Percentiles rank a stretch among this genome's conserved stretches.
phyloP scores from a whole-genome alignment of 2,113 vertebrate species.

The Cyanoramphus novaezelandiae region DNA sequence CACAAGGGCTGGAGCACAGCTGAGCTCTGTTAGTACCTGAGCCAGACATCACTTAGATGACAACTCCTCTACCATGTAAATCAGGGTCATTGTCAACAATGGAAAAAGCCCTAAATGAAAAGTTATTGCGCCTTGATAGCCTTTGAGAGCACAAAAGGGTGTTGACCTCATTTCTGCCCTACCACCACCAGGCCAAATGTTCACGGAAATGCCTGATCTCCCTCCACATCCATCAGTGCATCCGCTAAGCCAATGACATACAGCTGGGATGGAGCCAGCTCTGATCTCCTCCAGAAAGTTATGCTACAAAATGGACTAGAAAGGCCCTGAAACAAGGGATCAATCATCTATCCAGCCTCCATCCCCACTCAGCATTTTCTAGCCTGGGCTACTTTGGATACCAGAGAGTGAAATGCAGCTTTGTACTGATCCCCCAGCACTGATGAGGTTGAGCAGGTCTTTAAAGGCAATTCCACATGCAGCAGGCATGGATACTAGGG shows the following conservation, averaged over 20 bases:
- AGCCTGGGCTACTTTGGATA: background rate
- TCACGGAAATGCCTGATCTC: background rate
- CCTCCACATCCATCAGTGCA: background rate
- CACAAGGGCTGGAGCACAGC: background rate
- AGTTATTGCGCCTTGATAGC: background rate
- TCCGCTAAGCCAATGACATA: background rate
- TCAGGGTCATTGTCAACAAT: background rate
- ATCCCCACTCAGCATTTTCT: background rate
- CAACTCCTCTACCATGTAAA: background rate
- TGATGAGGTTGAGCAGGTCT: background rate
- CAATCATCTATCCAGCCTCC: background rate
- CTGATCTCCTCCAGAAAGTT: background rate
- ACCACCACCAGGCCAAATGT: background rate
- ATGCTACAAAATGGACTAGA: background rate
- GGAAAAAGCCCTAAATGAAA: background rate
- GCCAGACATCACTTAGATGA: background rate
- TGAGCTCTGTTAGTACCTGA: background rate
- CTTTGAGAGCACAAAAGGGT: background rate
- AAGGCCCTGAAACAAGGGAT: background rate
- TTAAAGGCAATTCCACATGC: background rate
- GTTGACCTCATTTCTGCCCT: background rate
- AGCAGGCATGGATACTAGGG: background rate
- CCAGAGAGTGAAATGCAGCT: background rate
- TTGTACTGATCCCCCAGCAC: background rate
- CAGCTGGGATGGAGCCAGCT: background rate